Percentiles rank a stretch among this genome's conserved stretches.
Conservation (phyloP, 2,888 invertebrate genomes). For the Cataglyphis rosenhaueri region DNA sequence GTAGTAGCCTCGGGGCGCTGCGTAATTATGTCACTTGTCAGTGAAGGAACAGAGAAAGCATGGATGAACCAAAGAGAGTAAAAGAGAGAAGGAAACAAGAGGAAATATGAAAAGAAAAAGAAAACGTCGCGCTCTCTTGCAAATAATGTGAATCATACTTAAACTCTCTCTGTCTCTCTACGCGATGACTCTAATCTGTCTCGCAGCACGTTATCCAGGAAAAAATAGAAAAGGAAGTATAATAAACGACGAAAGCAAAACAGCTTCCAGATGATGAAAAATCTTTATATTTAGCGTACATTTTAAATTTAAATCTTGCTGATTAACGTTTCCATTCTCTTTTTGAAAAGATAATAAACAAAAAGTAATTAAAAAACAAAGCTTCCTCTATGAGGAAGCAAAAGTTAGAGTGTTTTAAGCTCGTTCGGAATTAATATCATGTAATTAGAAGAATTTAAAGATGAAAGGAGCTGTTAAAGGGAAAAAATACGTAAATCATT, state of each 20-base stretch:
- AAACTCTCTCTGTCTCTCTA: slow-evolving; percentile 46
- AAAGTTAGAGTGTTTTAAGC: not conserved
- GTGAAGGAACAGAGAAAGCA: slow-evolving; percentile 68
- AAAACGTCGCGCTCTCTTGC: slow-evolving; percentile 62
- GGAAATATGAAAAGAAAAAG: slow-evolving; percentile 53
- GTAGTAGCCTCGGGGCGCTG: slow-evolving; percentile 78
- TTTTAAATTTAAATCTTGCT: not conserved
- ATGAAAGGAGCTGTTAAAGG: not conserved
- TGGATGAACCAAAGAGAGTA: slow-evolving; percentile 55
- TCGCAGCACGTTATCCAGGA: not conserved
- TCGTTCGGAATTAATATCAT: not conserved
- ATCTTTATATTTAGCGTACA: not conserved
- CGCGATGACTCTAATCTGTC: slow-evolving; percentile 59
- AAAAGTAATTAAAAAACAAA: not conserved
- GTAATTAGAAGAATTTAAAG: not conserved
- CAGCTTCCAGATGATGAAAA: not conserved
- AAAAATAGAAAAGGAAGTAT: slow-evolving; percentile 46
- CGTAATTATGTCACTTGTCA: slow-evolving; percentile 84
- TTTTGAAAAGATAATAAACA: not conserved
- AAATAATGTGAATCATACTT: slow-evolving; percentile 81
- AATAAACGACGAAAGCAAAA: slow-evolving; percentile 53
- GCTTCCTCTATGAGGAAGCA: no score
- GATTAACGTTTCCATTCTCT: not conserved
- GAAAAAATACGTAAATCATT: slow-evolving; percentile 22
- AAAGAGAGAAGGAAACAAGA: slow-evolving; percentile 28